Evolutionary conservation across 2,113 vertebrate genomes (phyloP), one percentile per base, ranked within the genome.

Genomic region (Parus major): DNA sequence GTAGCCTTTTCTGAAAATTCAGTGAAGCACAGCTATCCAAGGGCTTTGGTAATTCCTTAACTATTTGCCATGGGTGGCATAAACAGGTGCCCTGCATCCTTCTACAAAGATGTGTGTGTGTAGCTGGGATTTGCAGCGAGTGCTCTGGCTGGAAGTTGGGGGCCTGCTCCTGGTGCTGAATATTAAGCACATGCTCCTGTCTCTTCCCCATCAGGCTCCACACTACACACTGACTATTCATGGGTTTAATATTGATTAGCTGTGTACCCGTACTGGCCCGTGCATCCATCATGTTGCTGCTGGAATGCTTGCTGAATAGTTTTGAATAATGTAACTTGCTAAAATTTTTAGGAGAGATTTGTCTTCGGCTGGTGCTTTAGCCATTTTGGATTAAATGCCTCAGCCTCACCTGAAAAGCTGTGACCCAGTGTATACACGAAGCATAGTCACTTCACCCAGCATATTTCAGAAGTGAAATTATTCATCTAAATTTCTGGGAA

Each of bases 101-200:
- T 46, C 33, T 13, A 1, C 46, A 17, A 9, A 39, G 53, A 23
- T 10, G 1, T 39, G 10, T 16, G 39, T 36, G 15, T 7, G 24
- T 9, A 35, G 42, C 44, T 47, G 41, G 61, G 78, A 47, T 64
- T 47, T 69, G 66, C 11, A 36, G 47, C 0, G 1, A n/a, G 41
- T 9, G 21, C 3, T 27, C 14, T 0, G 1, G 29, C 57, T 85
- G 73, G 11, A 56, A 31, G 23, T 0, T 4, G 17, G 6, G 22
- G 16, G 4, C 6, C 19, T 24, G 66, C 71, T 69, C 16, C 2
- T 16, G 18, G 35, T 47, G 47, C 42, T 2, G 33, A 24, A 57
- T 88, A 24, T 39, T 25, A 39, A 91, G 39, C 36, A 15, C 42
- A 5, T 0, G 12, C 0, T 1, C 0, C 0, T 39, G 57, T 71